These are phyloP conservation scores for Ostrea denselamellosa DNA, from an alignment of 1,140 invertebrate genomes.

Conservation along the genomic window DNA sequence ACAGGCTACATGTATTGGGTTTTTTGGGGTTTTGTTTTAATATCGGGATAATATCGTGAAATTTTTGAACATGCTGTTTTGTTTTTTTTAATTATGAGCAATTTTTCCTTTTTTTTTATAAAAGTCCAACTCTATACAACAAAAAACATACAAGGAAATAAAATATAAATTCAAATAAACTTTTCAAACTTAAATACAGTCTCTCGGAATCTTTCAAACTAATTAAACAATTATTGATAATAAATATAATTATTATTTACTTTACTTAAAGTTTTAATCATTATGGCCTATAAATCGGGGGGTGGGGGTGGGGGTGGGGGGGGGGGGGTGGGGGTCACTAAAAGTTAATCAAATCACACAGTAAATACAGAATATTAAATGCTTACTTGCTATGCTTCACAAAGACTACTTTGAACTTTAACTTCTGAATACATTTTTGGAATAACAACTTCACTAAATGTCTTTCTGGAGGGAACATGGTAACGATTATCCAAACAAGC, in stretches of 20 bases:
- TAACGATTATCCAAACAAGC: slow-evolving; percentile 33
- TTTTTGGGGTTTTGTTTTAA: too few relatives aligned
- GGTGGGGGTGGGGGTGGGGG: too few relatives aligned
- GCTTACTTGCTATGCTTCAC: slow-evolving; percentile 41
- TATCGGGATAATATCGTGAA: not conserved
- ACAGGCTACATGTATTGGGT: too few relatives aligned
- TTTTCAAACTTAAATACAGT: not conserved
- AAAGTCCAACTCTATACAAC: not conserved
- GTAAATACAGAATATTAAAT: too few relatives aligned
- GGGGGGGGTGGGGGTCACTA: too few relatives aligned
- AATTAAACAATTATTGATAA: not conserved
- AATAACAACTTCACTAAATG: slow-evolving; percentile 33
- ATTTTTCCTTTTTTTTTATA: not conserved
- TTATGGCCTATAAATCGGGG: not conserved
- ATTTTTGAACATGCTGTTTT: not conserved
- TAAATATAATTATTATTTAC: not conserved
- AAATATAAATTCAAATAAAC: slow-evolving; percentile 9
- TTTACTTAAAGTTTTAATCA: not conserved
- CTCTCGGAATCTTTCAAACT: not conserved
- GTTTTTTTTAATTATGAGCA: slow-evolving; percentile 2
- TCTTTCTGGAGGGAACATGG: slow-evolving; percentile 25
- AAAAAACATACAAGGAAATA: not conserved
- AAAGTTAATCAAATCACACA: not conserved
- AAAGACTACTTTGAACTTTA: not conserved
- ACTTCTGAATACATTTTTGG: slow-evolving; percentile 39